phyloP scores from a whole-genome alignment of 2,797 vertebrate genomes.

The Knipowitschia caucasica region DNA sequence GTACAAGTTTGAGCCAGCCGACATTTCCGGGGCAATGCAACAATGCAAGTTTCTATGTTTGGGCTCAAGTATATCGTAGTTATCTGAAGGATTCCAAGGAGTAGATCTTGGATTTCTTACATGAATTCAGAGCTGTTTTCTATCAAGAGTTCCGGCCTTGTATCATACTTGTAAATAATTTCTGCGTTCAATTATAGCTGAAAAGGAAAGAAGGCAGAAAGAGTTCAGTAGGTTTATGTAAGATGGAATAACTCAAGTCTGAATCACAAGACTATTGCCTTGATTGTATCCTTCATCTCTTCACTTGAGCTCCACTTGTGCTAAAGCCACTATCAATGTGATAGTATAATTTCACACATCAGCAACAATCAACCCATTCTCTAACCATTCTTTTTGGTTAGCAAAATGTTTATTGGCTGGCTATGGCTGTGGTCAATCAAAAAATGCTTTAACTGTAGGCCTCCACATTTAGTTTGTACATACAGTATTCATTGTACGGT shows the following conservation, averaged over 20 bases:
- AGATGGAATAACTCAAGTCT: constrained; percentile 18
- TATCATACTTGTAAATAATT: constrained; percentile 43
- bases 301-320: constrained; percentile 27
- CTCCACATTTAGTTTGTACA: too few species aligned
- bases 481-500: too few species aligned
- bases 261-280: constrained; percentile 14
- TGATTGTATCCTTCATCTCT: constrained; percentile 43
- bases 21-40: too few species aligned
- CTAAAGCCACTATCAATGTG: not conserved
- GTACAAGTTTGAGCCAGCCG: too few species aligned
- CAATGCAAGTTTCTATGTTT: too few species aligned
- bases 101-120: constrained; percentile 46
- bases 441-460: too few species aligned
- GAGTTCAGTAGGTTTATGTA: constrained; percentile 45
- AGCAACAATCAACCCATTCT: constrained; percentile 5
- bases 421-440: too few species aligned
- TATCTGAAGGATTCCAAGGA: constrained; percentile 37
- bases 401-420: too few species aligned
- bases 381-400: too few species aligned
- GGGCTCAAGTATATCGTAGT: too few species aligned
- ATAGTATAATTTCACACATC: constrained; percentile 14
- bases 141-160: constrained; percentile 58
- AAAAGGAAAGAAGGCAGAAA: constrained; percentile 44
- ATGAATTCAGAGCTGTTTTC: constrained; percentile 57
- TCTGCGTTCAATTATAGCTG: constrained; percentile 64